Evolutionary conservation across 2,113 vertebrate species (phyloP).

Genomic region (Dromas ardeola): DNA sequence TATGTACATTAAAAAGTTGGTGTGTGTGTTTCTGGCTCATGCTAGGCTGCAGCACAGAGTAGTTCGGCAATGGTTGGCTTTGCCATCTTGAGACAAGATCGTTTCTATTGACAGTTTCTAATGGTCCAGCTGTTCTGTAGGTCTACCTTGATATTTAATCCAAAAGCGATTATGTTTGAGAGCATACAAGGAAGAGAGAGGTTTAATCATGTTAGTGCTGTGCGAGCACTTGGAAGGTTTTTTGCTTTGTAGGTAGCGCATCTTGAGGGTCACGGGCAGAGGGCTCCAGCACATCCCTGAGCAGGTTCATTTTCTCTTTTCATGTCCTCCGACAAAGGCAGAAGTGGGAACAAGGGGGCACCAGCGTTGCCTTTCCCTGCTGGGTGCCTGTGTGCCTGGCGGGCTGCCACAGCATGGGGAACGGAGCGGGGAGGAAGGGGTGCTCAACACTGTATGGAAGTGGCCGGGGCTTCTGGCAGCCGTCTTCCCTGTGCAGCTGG

Average conservation of each 20-base stretch:
- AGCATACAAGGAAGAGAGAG: neutral
- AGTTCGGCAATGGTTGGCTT: neutral
- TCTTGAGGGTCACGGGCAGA: neutral
- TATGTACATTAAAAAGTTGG: neutral
- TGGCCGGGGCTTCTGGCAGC: neutral
- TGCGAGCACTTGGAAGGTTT: neutral
- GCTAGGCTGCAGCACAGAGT: neutral
- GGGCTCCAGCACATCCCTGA: neutral
- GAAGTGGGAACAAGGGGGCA: neutral
- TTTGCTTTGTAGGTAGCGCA: neutral
- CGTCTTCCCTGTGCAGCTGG: neutral
- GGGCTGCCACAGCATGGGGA: neutral
- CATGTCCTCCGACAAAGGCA: neutral
- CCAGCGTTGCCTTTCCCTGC: neutral
- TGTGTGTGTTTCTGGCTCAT: neutral
- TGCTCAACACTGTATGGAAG: neutral
- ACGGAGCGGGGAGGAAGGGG: neutral
- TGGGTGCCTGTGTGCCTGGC: rapidly evolving
- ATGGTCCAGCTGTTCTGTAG: neutral
- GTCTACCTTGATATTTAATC: neutral
- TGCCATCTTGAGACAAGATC: neutral
- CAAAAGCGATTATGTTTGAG: neutral
- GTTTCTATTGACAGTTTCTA: neutral
- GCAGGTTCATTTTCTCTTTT: neutral
- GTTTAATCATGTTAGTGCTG: neutral